Evolutionary conservation across 1,140 invertebrate species (phyloP).

Genomic region (Calliopsis andreniformis): DNA sequence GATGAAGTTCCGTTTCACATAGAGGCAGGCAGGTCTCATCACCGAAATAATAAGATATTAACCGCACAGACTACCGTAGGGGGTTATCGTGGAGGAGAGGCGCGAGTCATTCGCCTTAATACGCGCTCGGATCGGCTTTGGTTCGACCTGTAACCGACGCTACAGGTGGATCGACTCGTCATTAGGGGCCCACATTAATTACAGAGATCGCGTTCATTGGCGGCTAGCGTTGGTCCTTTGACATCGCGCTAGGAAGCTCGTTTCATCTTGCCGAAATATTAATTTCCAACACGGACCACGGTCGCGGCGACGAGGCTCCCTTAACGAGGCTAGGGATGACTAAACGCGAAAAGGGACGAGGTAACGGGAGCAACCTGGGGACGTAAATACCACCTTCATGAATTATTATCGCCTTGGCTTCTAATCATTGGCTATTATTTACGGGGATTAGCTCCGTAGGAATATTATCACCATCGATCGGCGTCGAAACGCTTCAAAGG

Average conservation of each 20-base stretch:
- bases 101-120: slow-evolving; percentile 79
- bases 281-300: slow-evolving; percentile 57
- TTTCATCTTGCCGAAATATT: slow-evolving; percentile 78
- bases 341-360: slow-evolving; percentile 33
- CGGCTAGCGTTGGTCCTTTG: slow-evolving; percentile 68
- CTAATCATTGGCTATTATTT: slow-evolving; percentile 60
- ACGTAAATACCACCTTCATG: slow-evolving; percentile 54
- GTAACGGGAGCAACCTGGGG: slow-evolving; percentile 44
- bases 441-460: slow-evolving; percentile 21
- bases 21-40: slow-evolving; percentile 63
- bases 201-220: slow-evolving; percentile 75
- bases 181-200: slow-evolving; percentile 78
- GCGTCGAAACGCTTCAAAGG: slow-evolving; percentile 15
- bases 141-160: slow-evolving; percentile 51
- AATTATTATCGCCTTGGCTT: slow-evolving; percentile 60
- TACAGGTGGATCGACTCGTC: slow-evolving; percentile 72
- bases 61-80: slow-evolving; percentile 73
- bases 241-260: slow-evolving; percentile 65
- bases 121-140: slow-evolving; percentile 56
- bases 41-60: slow-evolving; percentile 78
- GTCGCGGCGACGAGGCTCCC: not conserved
- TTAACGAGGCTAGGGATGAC: slow-evolving; percentile 57
- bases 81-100: slow-evolving; percentile 64
- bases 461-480: slow-evolving; percentile 17
- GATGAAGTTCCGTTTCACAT: slow-evolving; percentile 70